Evolutionary conservation across 1,140 invertebrate species (phyloP).

Genomic region (Drosophila virilis): DNA sequence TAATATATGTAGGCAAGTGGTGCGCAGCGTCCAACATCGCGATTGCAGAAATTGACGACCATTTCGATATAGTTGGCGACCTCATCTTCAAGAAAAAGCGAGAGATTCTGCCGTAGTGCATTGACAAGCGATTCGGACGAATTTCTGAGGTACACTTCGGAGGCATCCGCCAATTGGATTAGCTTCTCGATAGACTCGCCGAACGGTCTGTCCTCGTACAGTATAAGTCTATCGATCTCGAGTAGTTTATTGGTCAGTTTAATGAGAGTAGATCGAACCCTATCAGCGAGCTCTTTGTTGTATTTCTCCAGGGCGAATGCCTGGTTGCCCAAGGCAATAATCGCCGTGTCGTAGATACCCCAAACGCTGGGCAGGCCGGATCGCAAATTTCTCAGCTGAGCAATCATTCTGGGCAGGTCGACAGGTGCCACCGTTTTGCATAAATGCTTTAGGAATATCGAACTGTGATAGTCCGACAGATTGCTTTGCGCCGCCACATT

Average conservation of each 20-base stretch:
- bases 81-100: constrained; percentile 82
- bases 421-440: constrained; percentile 85
- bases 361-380: constrained; percentile 20
- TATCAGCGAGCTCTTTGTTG: constrained; percentile 52
- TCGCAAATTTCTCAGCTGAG: constrained; percentile 24
- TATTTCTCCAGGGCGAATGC: constrained; percentile 13
- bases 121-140: constrained; percentile 88
- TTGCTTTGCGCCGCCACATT: constrained; percentile 85
- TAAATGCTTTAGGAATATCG: constrained; percentile 76
- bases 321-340: constrained; percentile 18
- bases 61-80: constrained; percentile 88
- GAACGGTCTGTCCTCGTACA: constrained; percentile 89
- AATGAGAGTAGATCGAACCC: constrained; percentile 87
- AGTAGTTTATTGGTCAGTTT: constrained; percentile 84
- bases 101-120: constrained; percentile 85
- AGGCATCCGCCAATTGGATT: constrained; percentile 87
- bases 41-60: constrained; percentile 72
- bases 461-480: constrained; percentile 72
- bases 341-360: constrained; percentile 22
- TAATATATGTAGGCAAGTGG: constrained; percentile 92
- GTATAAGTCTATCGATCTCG: constrained; percentile 87
- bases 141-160: constrained; percentile 88
- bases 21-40: constrained; percentile 90
- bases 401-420: constrained; percentile 14
- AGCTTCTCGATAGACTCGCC: constrained; percentile 88